These are phyloP conservation scores for Tubiluchus corallicola DNA, from an alignment of 2,888 invertebrate genomes.

Conservation along the genomic window DNA sequence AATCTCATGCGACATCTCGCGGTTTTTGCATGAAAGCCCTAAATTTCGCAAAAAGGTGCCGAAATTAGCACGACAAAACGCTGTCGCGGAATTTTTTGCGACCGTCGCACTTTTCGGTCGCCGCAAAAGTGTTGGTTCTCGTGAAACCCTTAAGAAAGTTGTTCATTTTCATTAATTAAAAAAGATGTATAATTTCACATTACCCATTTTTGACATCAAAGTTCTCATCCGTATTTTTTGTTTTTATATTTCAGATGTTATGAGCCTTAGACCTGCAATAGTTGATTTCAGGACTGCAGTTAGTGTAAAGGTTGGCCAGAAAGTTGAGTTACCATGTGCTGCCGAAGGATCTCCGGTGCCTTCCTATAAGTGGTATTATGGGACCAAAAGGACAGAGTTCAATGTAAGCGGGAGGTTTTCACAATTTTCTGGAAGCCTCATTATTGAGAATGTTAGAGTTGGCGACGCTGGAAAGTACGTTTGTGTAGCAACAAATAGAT, in stretches of 20 bases:
- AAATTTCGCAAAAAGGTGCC: no score
- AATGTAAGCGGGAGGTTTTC: conserved; percentile 16
- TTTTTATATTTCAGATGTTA: background rate
- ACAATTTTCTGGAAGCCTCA: conserved; percentile 25
- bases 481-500: conserved; percentile 26
- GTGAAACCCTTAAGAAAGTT: no score
- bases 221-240: no score
- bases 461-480: conserved; percentile 25
- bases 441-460: conserved; percentile 18
- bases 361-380: conserved; percentile 24
- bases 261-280: background rate
- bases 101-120: no score
- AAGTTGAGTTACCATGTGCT: conserved; percentile 27
- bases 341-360: conserved; percentile 28
- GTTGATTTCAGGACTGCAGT: background rate
- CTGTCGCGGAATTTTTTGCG: no score
- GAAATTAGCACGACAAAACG: no score
- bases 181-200: no score
- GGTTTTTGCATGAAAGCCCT: no score
- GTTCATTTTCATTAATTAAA: no score
- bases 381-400: conserved; percentile 14
- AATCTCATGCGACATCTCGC: no score
- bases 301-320: conserved; percentile 13
- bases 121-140: no score
- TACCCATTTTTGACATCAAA: no score